Evolutionary conservation across 2,113 vertebrate genomes (phyloP).

Genomic region (Climacteris rufus): DNA sequence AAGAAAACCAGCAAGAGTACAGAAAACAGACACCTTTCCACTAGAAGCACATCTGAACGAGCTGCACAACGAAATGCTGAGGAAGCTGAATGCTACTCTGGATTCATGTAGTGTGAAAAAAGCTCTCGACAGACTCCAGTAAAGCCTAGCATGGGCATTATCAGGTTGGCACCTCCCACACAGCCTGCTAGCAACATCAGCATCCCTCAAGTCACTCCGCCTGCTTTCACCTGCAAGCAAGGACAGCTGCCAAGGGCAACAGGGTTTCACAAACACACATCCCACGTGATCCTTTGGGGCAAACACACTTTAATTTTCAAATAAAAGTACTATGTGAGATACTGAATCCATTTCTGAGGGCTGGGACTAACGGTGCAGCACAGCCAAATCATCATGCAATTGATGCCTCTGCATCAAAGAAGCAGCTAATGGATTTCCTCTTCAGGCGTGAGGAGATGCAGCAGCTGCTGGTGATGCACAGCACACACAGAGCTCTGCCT

Average conservation of each 20-base stretch:
- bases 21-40: not conserved
- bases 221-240: not conserved
- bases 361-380: not conserved
- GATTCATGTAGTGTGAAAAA: not conserved
- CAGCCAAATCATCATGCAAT: not conserved
- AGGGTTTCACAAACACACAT: not conserved
- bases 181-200: not conserved
- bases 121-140: not conserved
- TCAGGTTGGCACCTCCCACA: not conserved
- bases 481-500: accelerated
- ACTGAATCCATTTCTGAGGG: not conserved
- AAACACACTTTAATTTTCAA: not conserved
- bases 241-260: not conserved
- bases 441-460: not conserved
- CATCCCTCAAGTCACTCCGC: not conserved
- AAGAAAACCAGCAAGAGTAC: not conserved
- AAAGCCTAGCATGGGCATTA: not conserved
- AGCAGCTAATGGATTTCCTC: not conserved
- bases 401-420: not conserved
- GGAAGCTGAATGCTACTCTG: not conserved
- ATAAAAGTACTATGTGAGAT: not conserved
- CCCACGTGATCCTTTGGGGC: accelerated
- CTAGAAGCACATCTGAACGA: not conserved
- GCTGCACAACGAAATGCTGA: not conserved
- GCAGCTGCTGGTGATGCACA: not conserved